Evolutionary conservation across 2,888 invertebrate species (phyloP), one percentile per base, ranked within the genome.

Genomic region (Drosophila prolongata): DNA sequence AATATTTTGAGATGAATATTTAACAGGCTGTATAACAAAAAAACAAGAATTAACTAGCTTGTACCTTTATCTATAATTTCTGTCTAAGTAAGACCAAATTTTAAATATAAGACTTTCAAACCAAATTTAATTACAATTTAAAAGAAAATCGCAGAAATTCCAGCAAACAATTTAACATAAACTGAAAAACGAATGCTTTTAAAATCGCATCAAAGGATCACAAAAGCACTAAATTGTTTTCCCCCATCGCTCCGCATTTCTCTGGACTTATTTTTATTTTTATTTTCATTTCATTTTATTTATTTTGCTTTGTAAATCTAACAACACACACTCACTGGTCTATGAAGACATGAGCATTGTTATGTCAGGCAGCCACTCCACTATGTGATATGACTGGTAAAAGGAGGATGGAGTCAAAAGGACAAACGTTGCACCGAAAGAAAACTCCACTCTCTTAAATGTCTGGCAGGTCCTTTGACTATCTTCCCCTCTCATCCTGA

Each of bases 151-250:
- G 34, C n/a, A 6, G 19, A 10, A 11, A 43, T 3, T 14, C 19
- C 27, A 37, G 24, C 50, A 13, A 65, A 19, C 50, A 35, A 66
- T 19, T 65, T 52, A n/a, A 27, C 66, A 65, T 11, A 6, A 11
- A 10, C 19, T 16, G 0, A 6, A 35, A 42, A 13, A 42, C 19
- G 47, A 50, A 53, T 59, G 59, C 44, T 27, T 46, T 46, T 9
- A 8, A 40, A 70, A 58, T 68, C 49, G 35, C 11, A 46, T 71
- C 60, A 69, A 70, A 68, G 52, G 27, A 71, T 42, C 24, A 54
- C 35, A 60, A 60, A 50, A 38, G 61, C 49, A 60, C 60, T 69
- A 60, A 69, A 69, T 71, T 69, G 47, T 54, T 71, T 71, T 24
- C 34, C 47, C 19, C 10, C 14, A 5, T 11, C 55, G 43, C 35